A percentile compares a stretch with the other conserved stretches of the same genome.
Evolutionary conservation across 2,113 vertebrate species (phyloP).

Genomic region (Gorsachius goisagi): DNA sequence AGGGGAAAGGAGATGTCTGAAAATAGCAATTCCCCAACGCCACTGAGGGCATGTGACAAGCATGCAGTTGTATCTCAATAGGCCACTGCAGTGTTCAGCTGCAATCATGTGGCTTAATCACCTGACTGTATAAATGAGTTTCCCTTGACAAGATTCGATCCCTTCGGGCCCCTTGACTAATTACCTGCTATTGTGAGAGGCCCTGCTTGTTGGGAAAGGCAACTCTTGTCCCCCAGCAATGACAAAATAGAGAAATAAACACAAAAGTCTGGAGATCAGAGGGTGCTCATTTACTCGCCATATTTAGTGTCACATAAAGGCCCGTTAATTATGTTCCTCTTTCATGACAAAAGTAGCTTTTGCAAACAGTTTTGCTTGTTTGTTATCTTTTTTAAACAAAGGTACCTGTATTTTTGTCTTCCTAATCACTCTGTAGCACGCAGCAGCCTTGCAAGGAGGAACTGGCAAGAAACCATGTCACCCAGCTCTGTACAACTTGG

Average conservation of each 20-base stretch:
- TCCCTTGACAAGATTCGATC: constrained; percentile 53
- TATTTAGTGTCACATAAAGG: constrained; percentile 9
- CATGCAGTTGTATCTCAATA: constrained; percentile 2
- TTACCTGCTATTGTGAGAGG: constrained; percentile 58
- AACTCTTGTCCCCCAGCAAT: constrained; percentile 19
- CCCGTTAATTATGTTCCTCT: constrained; percentile 22
- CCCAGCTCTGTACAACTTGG: not conserved
- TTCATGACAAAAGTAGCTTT: constrained; percentile 37
- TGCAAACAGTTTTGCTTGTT: constrained; percentile 14
- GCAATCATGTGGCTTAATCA: constrained; percentile 58
- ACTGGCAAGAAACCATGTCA: not conserved
- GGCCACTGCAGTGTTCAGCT: not conserved
- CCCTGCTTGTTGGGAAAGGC: constrained; percentile 22
- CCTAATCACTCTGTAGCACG: not conserved
- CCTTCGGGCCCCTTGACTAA: constrained; percentile 60
- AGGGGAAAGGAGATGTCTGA: not conserved
- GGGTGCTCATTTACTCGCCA: not conserved
- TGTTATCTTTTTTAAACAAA: not conserved
- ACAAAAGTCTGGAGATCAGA: constrained; percentile 32
- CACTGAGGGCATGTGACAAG: not conserved
- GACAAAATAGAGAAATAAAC: constrained; percentile 44
- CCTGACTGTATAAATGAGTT: constrained; percentile 58
- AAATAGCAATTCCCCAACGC: not conserved
- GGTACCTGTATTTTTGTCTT: not conserved
- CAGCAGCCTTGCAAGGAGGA: not conserved